Evolutionary conservation across 2,888 invertebrate genomes (phyloP), one percentile per base, ranked within the genome.

Genomic region (Eristalinus aeneus): DNA sequence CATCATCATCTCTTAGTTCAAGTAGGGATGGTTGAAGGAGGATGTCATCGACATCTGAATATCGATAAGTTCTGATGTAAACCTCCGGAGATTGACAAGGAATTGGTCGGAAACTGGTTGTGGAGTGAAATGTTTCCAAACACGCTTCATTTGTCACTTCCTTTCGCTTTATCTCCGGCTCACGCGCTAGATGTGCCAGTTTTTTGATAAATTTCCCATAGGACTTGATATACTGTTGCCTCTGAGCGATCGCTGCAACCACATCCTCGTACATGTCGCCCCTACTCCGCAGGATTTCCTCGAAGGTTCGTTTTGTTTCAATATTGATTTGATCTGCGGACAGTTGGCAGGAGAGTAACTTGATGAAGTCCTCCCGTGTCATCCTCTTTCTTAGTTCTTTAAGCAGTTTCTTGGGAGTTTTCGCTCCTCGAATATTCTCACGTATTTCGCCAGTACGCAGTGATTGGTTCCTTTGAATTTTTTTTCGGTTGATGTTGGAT

Each of bases 211-310:
- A 54, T 34, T 64, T 54, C 0, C 39, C 31, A 27, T 54, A 77
- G 0, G 54, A 64, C 20, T 77, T 60, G 3, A 86, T 69, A n/a
- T 32, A 54, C 0, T 65, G n/a, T 3, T 74, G 65, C n/a, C 65
- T 56, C 20, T 74, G 46, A 0, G 68, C 20, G 12, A 86, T 63
- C 1, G 85, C 85, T 20, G 56, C 68, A 10, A 77, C 54, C 6
- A 86, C 27, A 12, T 86, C 77, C 81, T 77, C 81, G 16, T 74
- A 86, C 4, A 68, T 54, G 12, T 71, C 63, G 10, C 39, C 69
- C n/a, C 64, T 73, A 0, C 64, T 53, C 12, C 20, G 22, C 4
- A 76, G 76, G 27, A 86, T 77, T 9, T 69, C 65, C 16, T 69
- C 46, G 9, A 86, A 68, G 0, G 65, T 12, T 1, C 11, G 69